Evolutionary conservation across 2,888 invertebrate genomes (phyloP), one percentile per base, ranked within the genome.

Genomic region (Therioaphis trifolii): DNA sequence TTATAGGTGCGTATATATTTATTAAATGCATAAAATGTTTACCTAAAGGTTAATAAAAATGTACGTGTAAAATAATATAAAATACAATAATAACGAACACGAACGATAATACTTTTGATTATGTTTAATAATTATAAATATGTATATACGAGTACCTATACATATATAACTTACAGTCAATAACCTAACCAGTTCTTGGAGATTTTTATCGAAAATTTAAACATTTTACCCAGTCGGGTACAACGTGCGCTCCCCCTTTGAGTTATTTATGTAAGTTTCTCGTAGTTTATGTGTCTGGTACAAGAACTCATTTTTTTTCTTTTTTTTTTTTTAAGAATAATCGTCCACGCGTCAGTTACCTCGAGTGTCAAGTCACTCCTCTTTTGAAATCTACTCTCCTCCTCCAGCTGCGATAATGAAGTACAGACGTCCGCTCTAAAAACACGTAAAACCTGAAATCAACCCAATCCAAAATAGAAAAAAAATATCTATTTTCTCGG

Each of bases 171-270:
- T 58, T 24, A 58, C 7, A 35, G 35, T 35, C 35, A 35, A 7
- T 12, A 24, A 58, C 58, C 3, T n/a, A 46, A 76, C 76, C 46
- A 46, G 66, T 77, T 77, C 21, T 52, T 7, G n/a, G 24, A 77
- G 66, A 78, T 78, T 68, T 21, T 78, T 68, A 78, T 78, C 78
- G 52, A 68, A 78, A 78, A 68, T 78, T 68, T 27, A 52, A 78
- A 78, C 68, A 61, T 40, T 35, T 74, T 21, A 21, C 15, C 52
- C 35, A 27, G 72, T 21, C 24, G 2, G 7, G 35, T 18, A 40
- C 12, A 29, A 52, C n/a, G 15, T 24, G 9, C 24, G 35, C 55
- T 55, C 1, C 11, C 12, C 12, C 77, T 24, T 15, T 18, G 24
- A 49, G 66, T 66, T 77, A 49, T 78, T 78, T 78, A 78, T 78